Conservation (phyloP, 35 echinoderm and acorn worm genomes). For the Heliocidaris tuberculata region DNA sequence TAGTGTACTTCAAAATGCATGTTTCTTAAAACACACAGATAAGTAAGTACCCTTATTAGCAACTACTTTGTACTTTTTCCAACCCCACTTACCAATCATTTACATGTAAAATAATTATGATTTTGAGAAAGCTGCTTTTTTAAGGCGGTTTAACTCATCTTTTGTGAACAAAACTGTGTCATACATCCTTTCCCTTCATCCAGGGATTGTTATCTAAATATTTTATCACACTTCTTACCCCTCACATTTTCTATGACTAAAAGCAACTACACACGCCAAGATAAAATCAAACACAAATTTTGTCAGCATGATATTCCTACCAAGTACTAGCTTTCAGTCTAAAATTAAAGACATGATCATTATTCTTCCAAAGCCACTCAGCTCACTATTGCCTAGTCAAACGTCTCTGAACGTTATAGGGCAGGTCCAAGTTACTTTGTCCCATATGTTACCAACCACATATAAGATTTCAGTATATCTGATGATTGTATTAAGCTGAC, state of each 20-base stretch:
- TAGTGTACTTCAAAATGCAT: no score
- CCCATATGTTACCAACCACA: no score
- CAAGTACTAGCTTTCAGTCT: background rate
- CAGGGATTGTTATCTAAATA: background rate
- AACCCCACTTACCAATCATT: background rate
- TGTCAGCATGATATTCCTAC: background rate
- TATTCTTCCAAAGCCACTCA: background rate
- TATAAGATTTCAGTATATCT: no score
- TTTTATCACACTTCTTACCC: background rate
- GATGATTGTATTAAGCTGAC: no score
- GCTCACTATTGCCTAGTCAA: background rate
- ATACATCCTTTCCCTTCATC: background rate
- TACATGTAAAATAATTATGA: no score
- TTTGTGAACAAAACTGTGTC: no score
- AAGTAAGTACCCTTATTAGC: background rate
- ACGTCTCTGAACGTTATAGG: background rate
- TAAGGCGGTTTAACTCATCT: no score
- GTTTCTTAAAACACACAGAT: no score
- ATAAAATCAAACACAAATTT: conserved; percentile 14
- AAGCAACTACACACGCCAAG: conserved; percentile 9
- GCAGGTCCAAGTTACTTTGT: no score
- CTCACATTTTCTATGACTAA: background rate
- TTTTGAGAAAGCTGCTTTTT: no score
- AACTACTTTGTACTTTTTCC: background rate
- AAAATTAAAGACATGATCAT: background rate